phyloP scores from a whole-genome alignment of 2,113 vertebrate genomes.

The Pteronura brasiliensis region DNA sequence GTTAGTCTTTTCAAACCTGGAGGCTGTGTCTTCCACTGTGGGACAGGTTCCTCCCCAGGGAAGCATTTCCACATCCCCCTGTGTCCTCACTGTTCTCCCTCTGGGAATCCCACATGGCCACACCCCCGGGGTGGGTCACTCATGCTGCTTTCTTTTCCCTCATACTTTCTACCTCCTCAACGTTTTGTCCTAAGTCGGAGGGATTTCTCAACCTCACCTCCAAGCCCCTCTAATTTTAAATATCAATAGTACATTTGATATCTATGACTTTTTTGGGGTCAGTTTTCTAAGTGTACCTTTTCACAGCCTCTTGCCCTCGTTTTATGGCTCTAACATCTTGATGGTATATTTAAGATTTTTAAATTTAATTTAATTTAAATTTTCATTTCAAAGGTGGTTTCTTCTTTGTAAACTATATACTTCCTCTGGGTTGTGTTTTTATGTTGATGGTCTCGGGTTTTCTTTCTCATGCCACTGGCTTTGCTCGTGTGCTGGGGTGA shows the following conservation, averaged over 20 bases:
- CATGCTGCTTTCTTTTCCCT: not conserved
- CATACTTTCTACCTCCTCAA: not conserved
- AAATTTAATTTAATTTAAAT: not conserved
- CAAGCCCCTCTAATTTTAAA: not conserved
- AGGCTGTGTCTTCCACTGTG: not conserved
- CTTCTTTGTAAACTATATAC: not conserved
- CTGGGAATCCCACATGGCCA: accelerated
- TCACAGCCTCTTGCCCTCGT: not conserved
- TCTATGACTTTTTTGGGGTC: not conserved
- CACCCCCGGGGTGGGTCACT: not conserved
- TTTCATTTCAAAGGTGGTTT: not conserved
- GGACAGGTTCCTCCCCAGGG: not conserved
- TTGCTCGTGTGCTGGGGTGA: not conserved
- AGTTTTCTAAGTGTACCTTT: not conserved
- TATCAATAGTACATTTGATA: not conserved
- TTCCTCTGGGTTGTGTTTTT: not conserved
- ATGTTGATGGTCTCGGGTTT: not conserved
- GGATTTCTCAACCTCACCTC: not conserved
- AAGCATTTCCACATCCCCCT: not conserved
- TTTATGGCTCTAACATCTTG: not conserved
- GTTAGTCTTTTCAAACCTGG: not conserved
- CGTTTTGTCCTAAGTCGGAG: not conserved
- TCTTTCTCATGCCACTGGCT: not conserved
- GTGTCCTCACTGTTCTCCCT: accelerated
- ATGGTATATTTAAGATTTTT: not conserved